Base-by-base conservation (phyloP, 2,888 invertebrate species). In the Leptopilina myrica region DNA sequence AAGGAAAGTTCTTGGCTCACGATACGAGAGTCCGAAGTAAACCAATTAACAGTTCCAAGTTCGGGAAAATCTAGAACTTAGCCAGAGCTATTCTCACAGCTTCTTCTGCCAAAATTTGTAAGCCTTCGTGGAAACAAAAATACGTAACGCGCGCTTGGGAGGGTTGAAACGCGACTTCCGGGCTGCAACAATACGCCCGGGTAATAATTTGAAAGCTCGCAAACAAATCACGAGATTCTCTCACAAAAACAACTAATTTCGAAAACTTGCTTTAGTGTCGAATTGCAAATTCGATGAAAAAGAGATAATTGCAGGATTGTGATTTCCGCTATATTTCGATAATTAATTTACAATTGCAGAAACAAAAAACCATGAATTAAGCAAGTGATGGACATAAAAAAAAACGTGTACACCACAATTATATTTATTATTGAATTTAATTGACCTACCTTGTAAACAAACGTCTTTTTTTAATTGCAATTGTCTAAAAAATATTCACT, bases 241-340 rank as follows among this genome's bases (percentile, higher is more conserved):
- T 82, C 83, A 84, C 85, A 87, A 88, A 87, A 87, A 88, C 87
- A 86, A 84, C 82, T 86, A 88, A 88, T 86, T 84, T 84, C 85
- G 88, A 49, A 87, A 89, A 87, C 88, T 88, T 86, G 84, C 88
- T 87, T 88, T 85, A 85, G 83, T 83, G 85, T 85, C 85, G 84
- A 81, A 83, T 79, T 81, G 80, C 6, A 26, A 8, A 49, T 69
- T 26, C 2, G 5, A n/a, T 1, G 6, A 53, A 49, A 14, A 20
- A 49, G 15, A 1, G 20, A 64, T 14, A 11, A 33, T 2, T 5
- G 33, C 2, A 33, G 12, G 40, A 26, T 64, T 59, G 59, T 59
- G 5, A 59, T 15, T 59, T 5, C 15, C 59, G 5, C 4, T 62
- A 9, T 62, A 9, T 62, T 62, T 62, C 8, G 15, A n/a, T 7